Conservation (phyloP, 2,888 invertebrate species). For the Athrips mouffetella region DNA sequence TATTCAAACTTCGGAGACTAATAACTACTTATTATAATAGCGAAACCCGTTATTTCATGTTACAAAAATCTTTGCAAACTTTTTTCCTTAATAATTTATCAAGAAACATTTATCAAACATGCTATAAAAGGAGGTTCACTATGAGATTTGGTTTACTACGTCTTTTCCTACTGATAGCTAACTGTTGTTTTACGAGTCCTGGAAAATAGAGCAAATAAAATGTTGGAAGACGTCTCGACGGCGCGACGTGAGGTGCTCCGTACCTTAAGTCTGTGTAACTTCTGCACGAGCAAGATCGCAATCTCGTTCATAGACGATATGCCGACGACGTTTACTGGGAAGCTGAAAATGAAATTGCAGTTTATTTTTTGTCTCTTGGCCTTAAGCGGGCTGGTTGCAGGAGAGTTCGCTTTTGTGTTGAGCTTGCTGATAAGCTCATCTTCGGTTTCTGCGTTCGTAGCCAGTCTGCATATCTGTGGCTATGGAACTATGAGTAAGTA, state of each 20-base stretch:
- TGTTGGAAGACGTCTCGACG: constrained; percentile 17
- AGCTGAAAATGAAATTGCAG: constrained; percentile 27
- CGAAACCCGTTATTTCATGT: constrained; percentile 3
- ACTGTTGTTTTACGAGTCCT: too few species aligned
- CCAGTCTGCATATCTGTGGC: constrained; percentile 54
- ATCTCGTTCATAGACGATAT: constrained; percentile 46
- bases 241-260: constrained; percentile 43
- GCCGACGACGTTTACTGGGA: constrained; percentile 30
- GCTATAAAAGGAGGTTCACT: not conserved
- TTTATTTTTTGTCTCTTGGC: constrained; percentile 37
- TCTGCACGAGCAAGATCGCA: constrained; percentile 45
- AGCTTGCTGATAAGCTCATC: constrained; percentile 38
- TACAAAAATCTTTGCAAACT: not conserved
- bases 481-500: constrained; percentile 59
- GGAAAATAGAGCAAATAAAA: constrained; percentile 1
- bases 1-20: too few species aligned
- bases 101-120: not conserved
- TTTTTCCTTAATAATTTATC: constrained; percentile 3
- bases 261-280: constrained; percentile 45
- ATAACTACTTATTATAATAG: not conserved
- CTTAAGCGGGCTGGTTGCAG: constrained; percentile 40
- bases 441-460: constrained; percentile 49
- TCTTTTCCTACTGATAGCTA: too few species aligned
- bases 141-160: not conserved
- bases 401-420: constrained; percentile 45